These are phyloP conservation scores for Gavia stellata DNA, from an alignment of 2,113 vertebrate genomes.

Conservation along the genomic window DNA sequence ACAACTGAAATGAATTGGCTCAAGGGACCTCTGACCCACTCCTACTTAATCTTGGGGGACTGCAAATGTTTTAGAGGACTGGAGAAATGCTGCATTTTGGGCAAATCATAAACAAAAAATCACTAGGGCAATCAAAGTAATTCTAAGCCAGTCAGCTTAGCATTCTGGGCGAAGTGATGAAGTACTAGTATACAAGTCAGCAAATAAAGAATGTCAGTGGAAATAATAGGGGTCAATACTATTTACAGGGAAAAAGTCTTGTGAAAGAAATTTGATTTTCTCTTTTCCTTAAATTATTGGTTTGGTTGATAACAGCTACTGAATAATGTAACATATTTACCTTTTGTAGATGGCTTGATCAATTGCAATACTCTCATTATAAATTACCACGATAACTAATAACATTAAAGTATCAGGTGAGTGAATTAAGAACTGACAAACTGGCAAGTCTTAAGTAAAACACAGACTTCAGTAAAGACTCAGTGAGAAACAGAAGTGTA, in stretches of 20 bases:
- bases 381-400: background rate
- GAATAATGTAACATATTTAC: background rate
- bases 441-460: background rate
- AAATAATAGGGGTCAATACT: background rate
- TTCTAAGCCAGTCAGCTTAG: background rate
- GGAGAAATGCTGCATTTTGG: background rate
- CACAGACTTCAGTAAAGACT: background rate
- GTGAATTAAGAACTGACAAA: background rate
- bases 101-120: background rate
- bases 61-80: background rate
- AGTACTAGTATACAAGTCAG: background rate
- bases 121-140: background rate
- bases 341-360: background rate
- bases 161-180: background rate
- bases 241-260: background rate
- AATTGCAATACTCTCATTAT: background rate
- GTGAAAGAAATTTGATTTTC: background rate
- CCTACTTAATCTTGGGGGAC: background rate
- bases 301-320: background rate
- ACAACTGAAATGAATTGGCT: background rate
- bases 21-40: background rate
- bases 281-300: background rate
- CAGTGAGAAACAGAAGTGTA: background rate
- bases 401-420: background rate
- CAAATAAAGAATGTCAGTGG: background rate